A percentile compares a stretch with the other conserved stretches of the same genome.
These are phyloP conservation scores for Struthidea cinerea DNA, from an alignment of 2,113 vertebrate genomes.

Conservation along the genomic window DNA sequence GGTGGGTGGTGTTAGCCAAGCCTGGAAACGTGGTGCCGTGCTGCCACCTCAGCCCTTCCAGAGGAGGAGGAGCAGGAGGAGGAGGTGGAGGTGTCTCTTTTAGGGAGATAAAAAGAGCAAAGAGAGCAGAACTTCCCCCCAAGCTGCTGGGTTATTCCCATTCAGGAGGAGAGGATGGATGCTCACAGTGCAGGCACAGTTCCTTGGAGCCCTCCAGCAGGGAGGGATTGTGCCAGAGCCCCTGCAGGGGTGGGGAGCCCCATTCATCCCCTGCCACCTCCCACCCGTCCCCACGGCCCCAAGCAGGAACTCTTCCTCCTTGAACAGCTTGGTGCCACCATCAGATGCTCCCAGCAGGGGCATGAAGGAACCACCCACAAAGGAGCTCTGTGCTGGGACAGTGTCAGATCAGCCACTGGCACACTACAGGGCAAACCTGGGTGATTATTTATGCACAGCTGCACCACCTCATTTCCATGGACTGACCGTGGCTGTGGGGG, in stretches of 20 bases:
- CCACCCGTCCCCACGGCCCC: background rate
- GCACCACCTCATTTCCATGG: background rate
- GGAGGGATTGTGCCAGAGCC: background rate
- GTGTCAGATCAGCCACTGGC: background rate
- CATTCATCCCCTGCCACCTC: background rate
- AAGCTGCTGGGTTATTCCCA: background rate
- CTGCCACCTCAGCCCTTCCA: background rate
- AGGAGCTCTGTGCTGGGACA: background rate
- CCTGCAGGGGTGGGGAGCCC: background rate
- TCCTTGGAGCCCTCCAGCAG: background rate
- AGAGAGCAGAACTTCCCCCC: background rate
- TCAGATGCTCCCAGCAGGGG: background rate
- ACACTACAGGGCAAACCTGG: background rate
- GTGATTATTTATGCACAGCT: background rate
- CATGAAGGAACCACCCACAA: background rate
- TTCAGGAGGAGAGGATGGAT: background rate
- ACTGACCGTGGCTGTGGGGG: background rate
- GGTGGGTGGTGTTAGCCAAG: background rate
- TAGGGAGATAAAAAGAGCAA: background rate
- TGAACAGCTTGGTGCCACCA: background rate
- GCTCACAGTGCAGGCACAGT: background rate
- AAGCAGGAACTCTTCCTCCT: background rate
- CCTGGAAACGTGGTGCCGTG: accelerated
- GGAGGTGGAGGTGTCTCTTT: background rate
- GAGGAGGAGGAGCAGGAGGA: background rate